phyloP scores from a whole-genome alignment of 1,140 invertebrate species.

The Drosophila navojoa region DNA sequence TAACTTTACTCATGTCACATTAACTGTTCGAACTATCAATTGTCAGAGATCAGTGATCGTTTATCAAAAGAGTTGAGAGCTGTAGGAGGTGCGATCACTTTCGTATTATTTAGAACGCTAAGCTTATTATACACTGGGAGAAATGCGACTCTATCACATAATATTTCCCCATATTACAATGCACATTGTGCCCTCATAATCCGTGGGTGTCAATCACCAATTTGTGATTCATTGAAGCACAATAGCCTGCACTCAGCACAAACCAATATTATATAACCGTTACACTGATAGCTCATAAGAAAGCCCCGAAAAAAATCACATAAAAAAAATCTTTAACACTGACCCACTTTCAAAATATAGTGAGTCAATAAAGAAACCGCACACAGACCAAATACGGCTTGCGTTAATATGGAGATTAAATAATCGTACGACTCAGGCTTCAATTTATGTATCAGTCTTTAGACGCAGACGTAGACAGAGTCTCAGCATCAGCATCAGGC shows the following conservation, averaged over 20 bases:
- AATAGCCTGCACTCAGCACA: constrained; percentile 57
- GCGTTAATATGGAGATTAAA: constrained; percentile 79
- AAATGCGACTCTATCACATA: constrained; percentile 11
- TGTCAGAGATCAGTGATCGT: constrained; percentile 29
- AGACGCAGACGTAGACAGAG: constrained; percentile 34
- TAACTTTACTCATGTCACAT: constrained; percentile 29
- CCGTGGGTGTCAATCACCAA: constrained; percentile 29
- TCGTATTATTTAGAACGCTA: constrained; percentile 3
- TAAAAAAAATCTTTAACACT: constrained; percentile 75
- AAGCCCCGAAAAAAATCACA: constrained; percentile 43
- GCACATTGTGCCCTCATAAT: constrained; percentile 32
- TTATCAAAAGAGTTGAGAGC: constrained; percentile 18
- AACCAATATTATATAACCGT: constrained; percentile 62
- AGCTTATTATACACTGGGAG: constrained; percentile 11
- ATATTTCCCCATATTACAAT: constrained; percentile 2
- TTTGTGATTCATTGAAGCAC: constrained; percentile 40
- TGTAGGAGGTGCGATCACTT: constrained; percentile 24
- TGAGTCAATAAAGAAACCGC: constrained; percentile 80
- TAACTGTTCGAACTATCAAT: constrained; percentile 35
- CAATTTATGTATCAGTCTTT: constrained; percentile 37
- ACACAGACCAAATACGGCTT: constrained; percentile 54
- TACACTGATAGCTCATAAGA: constrained; percentile 74
- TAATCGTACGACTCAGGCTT: constrained; percentile 55
- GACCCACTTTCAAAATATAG: constrained; percentile 69
- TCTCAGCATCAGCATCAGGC: constrained; percentile 7